Conservation (phyloP, 2,888 invertebrate species). For the Lysandra bellargus region DNA sequence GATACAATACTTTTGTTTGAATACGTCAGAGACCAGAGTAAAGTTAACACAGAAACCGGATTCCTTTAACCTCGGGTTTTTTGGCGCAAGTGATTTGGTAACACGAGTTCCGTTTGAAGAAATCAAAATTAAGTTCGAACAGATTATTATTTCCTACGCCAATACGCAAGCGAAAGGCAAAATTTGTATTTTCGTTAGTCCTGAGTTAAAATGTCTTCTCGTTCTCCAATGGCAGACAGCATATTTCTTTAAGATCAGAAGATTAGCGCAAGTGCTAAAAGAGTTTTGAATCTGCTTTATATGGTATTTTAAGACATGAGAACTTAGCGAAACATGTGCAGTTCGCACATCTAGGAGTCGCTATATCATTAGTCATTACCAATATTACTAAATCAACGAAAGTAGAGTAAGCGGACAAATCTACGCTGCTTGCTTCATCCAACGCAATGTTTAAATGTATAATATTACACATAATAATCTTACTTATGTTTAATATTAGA, state of each 20-base stretch:
- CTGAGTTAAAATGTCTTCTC: no score
- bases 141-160: neutral
- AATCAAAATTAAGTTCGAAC: neutral
- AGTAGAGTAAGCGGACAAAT: neutral
- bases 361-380: no score
- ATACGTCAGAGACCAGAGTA: neutral
- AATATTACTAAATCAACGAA: neutral
- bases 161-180: neutral
- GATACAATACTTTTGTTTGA: neutral
- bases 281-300: no score
- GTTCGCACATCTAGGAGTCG: no score
- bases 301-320: neutral
- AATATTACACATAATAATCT: neutral
- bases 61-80: conserved; percentile 24
- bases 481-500: neutral
- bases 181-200: no score
- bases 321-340: neutral
- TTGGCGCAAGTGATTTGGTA: conserved; percentile 11
- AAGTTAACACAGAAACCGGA: conserved; percentile 20
- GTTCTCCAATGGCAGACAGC: no score
- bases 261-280: no score
- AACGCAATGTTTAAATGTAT: neutral
- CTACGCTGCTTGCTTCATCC: neutral
- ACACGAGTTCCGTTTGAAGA: conserved; percentile 1
- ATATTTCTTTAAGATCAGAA: no score